Conservation (phyloP, 2,888 invertebrate genomes). For the Rhaphigaster nebulosa region DNA sequence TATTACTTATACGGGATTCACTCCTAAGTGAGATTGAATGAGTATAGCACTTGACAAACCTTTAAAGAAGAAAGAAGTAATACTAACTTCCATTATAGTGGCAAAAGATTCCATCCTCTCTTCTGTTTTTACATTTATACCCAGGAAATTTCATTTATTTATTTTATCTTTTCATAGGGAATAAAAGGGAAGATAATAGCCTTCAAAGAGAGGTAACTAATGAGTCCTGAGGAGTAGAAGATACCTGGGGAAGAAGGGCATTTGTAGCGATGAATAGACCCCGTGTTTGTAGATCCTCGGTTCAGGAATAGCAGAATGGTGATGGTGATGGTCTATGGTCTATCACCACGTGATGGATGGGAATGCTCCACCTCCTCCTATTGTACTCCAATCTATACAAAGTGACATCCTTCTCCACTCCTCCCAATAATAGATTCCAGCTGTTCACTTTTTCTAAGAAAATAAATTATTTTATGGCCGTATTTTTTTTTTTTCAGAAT, state of each 20-base stretch:
- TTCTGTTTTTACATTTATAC: too few species aligned
- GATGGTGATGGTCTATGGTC: neutral
- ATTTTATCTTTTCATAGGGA: neutral
- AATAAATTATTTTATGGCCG: neutral
- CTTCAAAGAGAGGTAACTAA: neutral
- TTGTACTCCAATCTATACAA: constrained; percentile 14
- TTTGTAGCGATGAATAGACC: neutral
- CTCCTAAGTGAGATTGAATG: too few species aligned
- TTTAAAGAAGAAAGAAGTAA: too few species aligned
- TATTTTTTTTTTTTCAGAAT: too few species aligned
- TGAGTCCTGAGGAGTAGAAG: neutral
- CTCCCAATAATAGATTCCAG: neutral
- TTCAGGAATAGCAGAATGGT: too few species aligned
- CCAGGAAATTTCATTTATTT: neutral
- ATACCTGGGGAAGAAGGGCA: neutral
- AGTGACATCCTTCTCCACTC: neutral
- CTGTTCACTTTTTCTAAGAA: neutral
- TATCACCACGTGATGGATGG: neutral
- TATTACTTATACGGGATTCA: too few species aligned
- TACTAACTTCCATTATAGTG: too few species aligned
- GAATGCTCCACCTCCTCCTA: neutral
- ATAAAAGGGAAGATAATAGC: neutral
- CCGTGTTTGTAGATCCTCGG: neutral
- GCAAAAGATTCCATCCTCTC: too few species aligned
- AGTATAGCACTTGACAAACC: too few species aligned